These are phyloP conservation scores for Labia minor DNA, from an alignment of 2,888 invertebrate species.

Conservation along the genomic window DNA sequence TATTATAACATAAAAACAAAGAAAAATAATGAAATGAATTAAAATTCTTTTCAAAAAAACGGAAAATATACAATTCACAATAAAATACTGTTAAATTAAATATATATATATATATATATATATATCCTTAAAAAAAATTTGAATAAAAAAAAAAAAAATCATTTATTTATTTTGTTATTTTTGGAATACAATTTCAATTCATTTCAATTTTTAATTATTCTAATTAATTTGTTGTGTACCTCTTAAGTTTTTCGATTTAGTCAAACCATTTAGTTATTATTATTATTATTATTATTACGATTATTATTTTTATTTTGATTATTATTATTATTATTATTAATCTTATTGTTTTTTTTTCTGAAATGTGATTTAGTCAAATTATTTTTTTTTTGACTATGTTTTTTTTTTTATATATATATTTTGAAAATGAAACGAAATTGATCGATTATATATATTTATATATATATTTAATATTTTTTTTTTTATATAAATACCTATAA, in stretches of 20 bases:
- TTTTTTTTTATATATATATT: neutral
- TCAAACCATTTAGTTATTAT: neutral
- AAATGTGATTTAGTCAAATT: slow-evolving; percentile 3
- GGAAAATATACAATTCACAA: too few species aligned
- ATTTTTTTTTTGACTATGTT: neutral
- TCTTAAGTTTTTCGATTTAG: slow-evolving; percentile 4
- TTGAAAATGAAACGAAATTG: too few species aligned
- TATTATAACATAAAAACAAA: too few species aligned
- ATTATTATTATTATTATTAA: too few species aligned
- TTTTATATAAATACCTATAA: too few species aligned
- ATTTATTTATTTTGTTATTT: neutral
- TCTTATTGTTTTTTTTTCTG: neutral
- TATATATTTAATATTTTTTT: too few species aligned
- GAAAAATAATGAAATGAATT: neutral
- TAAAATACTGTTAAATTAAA: too few species aligned
- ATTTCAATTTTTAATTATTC: neutral
- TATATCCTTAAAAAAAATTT: too few species aligned
- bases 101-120: too few species aligned
- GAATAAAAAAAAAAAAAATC: neutral
- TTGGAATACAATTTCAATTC: neutral
- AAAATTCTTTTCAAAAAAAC: neutral
- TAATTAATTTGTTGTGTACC: neutral
- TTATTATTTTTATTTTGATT: too few species aligned
- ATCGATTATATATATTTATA: too few species aligned
- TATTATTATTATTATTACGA: neutral